phyloP scores from a whole-genome alignment of 2,113 vertebrate species.

The Anolis carolinensis region DNA sequence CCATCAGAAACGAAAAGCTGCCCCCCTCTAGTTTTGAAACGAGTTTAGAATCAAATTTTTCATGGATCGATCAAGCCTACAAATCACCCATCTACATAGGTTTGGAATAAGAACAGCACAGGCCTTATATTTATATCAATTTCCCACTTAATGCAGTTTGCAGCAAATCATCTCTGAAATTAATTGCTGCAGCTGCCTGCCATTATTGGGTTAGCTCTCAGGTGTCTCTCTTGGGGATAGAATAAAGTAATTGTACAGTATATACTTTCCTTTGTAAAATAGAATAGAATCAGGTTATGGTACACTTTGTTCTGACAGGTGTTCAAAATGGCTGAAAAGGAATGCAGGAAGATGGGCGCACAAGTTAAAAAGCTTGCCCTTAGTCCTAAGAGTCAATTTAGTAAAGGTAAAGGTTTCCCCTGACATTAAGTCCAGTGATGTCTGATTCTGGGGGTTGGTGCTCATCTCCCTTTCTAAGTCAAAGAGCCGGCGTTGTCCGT shows the following conservation, averaged over 20 bases:
- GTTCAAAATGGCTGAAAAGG: not conserved
- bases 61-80: too few relatives aligned
- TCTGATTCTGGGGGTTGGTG: too few relatives aligned
- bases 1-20: too few relatives aligned
- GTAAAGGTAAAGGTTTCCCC: too few relatives aligned
- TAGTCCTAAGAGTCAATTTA: not conserved
- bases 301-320: not conserved
- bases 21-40: too few relatives aligned
- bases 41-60: too few relatives aligned
- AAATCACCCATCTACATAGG: constrained; percentile 7
- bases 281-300: not conserved
- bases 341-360: not conserved
- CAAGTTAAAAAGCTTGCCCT: not conserved
- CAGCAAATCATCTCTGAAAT: constrained; percentile 6
- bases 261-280: not conserved
- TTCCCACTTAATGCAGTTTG: constrained; percentile 2
- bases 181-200: constrained; percentile 10
- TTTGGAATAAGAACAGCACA: constrained; percentile 1
- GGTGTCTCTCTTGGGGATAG: constrained; percentile 17
- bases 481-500: too few relatives aligned
- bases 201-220: constrained; percentile 14
- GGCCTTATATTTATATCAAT: constrained; percentile 12
- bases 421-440: too few relatives aligned
- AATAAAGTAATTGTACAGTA: not conserved
- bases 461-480: too few relatives aligned